Evolutionary conservation across 2,113 vertebrate genomes (phyloP).

Genomic region (Budorcas taxicolor): DNA sequence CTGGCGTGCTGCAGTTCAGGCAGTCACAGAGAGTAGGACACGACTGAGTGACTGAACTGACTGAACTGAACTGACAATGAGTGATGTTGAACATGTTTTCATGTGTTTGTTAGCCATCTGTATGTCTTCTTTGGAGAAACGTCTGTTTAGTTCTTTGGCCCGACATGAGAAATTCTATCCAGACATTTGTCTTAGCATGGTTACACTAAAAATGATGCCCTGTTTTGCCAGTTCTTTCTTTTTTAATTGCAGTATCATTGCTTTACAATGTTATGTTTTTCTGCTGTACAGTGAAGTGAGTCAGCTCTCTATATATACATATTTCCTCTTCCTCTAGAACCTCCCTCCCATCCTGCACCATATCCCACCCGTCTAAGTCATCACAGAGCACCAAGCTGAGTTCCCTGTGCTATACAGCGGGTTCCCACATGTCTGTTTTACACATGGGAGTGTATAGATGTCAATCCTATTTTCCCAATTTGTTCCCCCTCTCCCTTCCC

Average conservation of each 20-base stretch:
- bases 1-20: accelerated
- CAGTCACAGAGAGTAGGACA: accelerated
- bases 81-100: too few relatives aligned
- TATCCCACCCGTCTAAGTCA: not conserved
- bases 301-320: not conserved
- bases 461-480: not conserved
- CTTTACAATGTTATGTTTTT: not conserved
- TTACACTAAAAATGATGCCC: not conserved
- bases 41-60: too few relatives aligned
- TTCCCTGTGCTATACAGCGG: not conserved
- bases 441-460: not conserved
- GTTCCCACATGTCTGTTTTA: not conserved
- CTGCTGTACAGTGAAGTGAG: not conserved
- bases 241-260: not conserved
- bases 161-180: not conserved
- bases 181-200: not conserved
- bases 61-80: too few relatives aligned
- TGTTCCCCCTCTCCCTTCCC: not conserved
- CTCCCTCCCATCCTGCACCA: not conserved
- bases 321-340: not conserved
- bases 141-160: too few relatives aligned
- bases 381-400: not conserved
- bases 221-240: not conserved
- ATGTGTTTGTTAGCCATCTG: too few relatives aligned
- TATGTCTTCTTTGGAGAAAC: too few relatives aligned